These are phyloP conservation scores for Triops longicaudatus DNA, from an alignment of 1,140 invertebrate genomes.

Conservation along the genomic window DNA sequence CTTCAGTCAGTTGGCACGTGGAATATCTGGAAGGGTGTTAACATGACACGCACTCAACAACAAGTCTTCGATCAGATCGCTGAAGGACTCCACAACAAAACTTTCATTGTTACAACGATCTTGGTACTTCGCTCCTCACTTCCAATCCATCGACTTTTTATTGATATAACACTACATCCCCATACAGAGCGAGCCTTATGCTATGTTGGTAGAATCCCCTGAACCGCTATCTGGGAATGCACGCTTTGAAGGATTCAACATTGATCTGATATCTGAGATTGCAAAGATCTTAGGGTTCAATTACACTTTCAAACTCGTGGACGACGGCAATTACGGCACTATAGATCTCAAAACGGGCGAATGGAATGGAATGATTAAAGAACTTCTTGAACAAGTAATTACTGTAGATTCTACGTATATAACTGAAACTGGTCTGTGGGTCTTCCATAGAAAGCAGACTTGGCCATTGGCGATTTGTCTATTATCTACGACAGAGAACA, in stretches of 20 bases:
- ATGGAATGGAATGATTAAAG: constrained; percentile 83
- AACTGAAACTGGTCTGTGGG: too few relatives aligned
- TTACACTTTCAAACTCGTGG: constrained; percentile 69
- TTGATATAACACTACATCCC: neutral
- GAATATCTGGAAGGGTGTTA: constrained; percentile 77
- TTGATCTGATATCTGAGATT: constrained; percentile 80
- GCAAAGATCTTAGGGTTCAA: constrained; percentile 78
- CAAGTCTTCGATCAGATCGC: constrained; percentile 75
- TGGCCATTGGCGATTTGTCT: constrained; percentile 47
- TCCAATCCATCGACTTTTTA: neutral
- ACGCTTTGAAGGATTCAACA: constrained; percentile 78
- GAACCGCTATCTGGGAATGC: constrained; percentile 70
- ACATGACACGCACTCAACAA: constrained; percentile 78
- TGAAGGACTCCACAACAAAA: constrained; percentile 83
- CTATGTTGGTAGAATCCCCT: constrained; percentile 76
- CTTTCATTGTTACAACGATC: constrained; percentile 81
- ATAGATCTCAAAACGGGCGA: constrained; percentile 50
- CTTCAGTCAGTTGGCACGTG: constrained; percentile 76
- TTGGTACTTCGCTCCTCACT: constrained; percentile 53
- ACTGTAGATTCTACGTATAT: too few relatives aligned
- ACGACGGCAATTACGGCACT: constrained; percentile 64
- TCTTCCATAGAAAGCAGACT: constrained; percentile 47
- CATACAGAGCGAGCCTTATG: constrained; percentile 77
- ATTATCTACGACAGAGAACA: constrained; percentile 45
- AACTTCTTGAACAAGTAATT: constrained; percentile 65